Evolutionary conservation across 2,113 vertebrate genomes (phyloP).

Genomic region (Corythoichthys intestinalis): DNA sequence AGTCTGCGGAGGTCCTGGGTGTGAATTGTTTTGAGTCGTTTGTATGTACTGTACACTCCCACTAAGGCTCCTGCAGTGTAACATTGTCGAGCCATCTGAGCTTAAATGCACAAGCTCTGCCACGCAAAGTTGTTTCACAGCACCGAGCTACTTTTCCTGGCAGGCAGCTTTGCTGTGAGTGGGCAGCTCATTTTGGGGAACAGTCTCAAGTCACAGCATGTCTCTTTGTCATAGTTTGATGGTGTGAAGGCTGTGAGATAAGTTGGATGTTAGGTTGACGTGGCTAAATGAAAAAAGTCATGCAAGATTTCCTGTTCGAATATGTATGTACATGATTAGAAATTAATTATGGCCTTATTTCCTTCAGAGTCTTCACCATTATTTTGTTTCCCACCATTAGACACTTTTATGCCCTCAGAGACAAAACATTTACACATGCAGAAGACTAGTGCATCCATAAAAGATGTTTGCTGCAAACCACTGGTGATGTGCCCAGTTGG

Average conservation of each 20-base stretch:
- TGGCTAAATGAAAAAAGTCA: background rate
- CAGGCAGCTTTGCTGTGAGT: slow-evolving; percentile 47
- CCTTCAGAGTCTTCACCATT: slow-evolving; percentile 32
- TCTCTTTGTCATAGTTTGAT: slow-evolving; percentile 41
- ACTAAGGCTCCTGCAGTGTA: slow-evolving; percentile 49
- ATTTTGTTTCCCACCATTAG: slow-evolving; percentile 21
- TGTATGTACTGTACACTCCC: slow-evolving; percentile 44
- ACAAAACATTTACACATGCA: slow-evolving; percentile 48
- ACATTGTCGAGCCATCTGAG: slow-evolving; percentile 62
- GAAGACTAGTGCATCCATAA: slow-evolving; percentile 41
- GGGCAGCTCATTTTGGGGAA: slow-evolving; percentile 48
- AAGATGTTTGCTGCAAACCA: slow-evolving; percentile 42
- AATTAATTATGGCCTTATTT: slow-evolving; percentile 19
- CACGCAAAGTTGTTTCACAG: slow-evolving; percentile 56
- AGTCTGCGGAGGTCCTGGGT: slow-evolving; percentile 48
- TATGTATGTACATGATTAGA: background rate
- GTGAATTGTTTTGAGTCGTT: slow-evolving; percentile 50
- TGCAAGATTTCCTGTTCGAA: background rate
- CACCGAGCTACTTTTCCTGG: slow-evolving; percentile 50
- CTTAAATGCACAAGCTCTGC: slow-evolving; percentile 33
- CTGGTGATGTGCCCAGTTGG: slow-evolving; percentile 39
- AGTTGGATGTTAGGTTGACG: slow-evolving; percentile 20
- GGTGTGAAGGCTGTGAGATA: slow-evolving; percentile 28
- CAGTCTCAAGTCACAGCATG: slow-evolving; percentile 51
- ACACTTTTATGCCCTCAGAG: slow-evolving; percentile 31